A percentile compares a stretch with the other conserved stretches of the same genome.
Conservation (phyloP, 2,888 invertebrate genomes). For the Watsonalla cultraria region DNA sequence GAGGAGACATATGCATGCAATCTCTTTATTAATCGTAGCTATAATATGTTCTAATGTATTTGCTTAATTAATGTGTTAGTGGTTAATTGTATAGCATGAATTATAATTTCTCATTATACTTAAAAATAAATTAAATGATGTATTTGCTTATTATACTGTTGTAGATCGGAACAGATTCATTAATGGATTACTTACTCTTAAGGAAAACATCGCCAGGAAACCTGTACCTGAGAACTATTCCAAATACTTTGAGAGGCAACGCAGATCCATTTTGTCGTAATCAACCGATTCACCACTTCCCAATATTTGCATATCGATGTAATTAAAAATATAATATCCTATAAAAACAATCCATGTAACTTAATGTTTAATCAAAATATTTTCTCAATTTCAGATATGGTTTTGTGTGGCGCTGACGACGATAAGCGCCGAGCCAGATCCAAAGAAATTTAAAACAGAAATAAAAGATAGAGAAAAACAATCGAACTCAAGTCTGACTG, state of each 20-base stretch:
- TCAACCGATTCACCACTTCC: no score
- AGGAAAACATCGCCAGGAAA: no score
- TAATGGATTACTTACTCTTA: no score
- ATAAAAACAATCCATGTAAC: neutral
- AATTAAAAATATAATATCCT: neutral
- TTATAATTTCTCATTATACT: no score
- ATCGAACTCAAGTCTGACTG: slow-evolving; percentile 47
- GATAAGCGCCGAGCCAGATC: slow-evolving; percentile 55
- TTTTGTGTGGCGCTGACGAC: slow-evolving; percentile 40
- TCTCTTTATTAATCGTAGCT: slow-evolving; percentile 24
- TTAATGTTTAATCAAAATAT: slow-evolving; percentile 4
- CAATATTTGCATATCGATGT: neutral
- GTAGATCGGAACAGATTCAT: no score
- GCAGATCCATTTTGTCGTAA: no score
- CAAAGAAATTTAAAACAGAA: slow-evolving; percentile 62
- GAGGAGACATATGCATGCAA: slow-evolving; percentile 30
- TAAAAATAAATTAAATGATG: no score
- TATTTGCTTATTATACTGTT: no score
- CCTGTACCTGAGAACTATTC: no score
- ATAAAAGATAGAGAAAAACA: slow-evolving; percentile 45
- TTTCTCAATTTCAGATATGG: slow-evolving; percentile 58
- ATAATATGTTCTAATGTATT: slow-evolving; percentile 9
- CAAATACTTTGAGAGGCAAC: no score
- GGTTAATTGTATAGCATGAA: no score
- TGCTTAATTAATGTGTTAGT: no score